Conservation (phyloP, 2,113 vertebrate genomes). For the Eretmochelys imbricata region DNA sequence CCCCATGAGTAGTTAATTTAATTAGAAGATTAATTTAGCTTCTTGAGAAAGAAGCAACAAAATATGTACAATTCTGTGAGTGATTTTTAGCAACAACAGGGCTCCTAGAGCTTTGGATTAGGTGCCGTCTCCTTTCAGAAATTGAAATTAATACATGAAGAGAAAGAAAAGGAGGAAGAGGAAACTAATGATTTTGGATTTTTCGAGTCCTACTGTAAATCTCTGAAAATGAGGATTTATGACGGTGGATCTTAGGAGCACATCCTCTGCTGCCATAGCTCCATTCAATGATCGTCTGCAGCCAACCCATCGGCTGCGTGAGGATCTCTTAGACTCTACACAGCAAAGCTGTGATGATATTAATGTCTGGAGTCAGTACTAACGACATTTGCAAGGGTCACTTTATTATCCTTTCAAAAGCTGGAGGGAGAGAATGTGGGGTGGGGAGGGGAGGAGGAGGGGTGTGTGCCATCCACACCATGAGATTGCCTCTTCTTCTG, state of each 20-base stretch:
- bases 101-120: background rate
- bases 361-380: background rate
- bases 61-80: background rate
- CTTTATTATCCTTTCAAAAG: background rate
- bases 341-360: background rate
- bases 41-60: background rate
- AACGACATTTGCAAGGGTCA: background rate
- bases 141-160: no score
- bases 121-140: no score
- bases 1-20: background rate
- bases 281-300: background rate
- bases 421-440: background rate
- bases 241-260: background rate
- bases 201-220: background rate
- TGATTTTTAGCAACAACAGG: background rate
- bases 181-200: background rate
- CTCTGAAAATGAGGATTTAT: background rate
- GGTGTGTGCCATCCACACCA: background rate
- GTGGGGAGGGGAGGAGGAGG: no score
- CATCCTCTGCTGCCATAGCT: background rate
- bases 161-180: no score
- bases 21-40: background rate
- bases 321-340: background rate
- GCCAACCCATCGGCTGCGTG: background rate
- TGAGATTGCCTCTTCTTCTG: background rate